Percentiles rank a stretch among this genome's conserved stretches.
phyloP scores from a whole-genome alignment of 2,113 vertebrate genomes.

The Hippopotamus amphibius region DNA sequence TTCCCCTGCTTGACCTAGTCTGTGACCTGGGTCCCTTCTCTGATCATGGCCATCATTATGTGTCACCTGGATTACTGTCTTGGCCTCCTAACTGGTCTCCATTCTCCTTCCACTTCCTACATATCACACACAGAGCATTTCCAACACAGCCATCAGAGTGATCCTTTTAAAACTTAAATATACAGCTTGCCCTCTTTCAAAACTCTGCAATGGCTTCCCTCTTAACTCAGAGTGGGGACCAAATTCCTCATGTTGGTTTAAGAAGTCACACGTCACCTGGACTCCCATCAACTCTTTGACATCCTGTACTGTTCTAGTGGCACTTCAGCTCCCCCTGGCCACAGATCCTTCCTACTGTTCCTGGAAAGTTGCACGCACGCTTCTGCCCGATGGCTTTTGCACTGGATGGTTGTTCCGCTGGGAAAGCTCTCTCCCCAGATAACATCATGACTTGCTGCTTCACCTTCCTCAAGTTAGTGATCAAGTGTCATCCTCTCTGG shows the following conservation, averaged over 20 bases:
- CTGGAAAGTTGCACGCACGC: rapidly evolving
- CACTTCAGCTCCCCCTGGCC: rapidly evolving
- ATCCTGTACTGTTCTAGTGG: rapidly evolving
- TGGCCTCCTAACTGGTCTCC: neutral
- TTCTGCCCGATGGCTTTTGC: rapidly evolving
- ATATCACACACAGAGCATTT: neutral
- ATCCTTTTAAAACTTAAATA: neutral
- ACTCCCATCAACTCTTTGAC: too few species aligned
- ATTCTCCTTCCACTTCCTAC: too few species aligned
- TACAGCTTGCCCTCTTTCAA: neutral
- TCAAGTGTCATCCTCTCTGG: neutral
- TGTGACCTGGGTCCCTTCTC: neutral
- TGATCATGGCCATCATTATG: rapidly evolving
- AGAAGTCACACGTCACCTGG: neutral
- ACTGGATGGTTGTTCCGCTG: too few species aligned
- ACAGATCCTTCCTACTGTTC: neutral
- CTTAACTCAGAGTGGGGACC: neutral
- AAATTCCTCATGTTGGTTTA: neutral
- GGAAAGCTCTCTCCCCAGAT: neutral
- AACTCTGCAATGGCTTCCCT: neutral
- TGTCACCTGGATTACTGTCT: neutral
- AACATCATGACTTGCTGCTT: rapidly evolving
- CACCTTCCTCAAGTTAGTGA: neutral
- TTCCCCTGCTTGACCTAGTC: neutral
- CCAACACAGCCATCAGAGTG: neutral